Base-by-base conservation (phyloP, 2,113 vertebrate species). In the Porphyrio hochstetteri region DNA sequence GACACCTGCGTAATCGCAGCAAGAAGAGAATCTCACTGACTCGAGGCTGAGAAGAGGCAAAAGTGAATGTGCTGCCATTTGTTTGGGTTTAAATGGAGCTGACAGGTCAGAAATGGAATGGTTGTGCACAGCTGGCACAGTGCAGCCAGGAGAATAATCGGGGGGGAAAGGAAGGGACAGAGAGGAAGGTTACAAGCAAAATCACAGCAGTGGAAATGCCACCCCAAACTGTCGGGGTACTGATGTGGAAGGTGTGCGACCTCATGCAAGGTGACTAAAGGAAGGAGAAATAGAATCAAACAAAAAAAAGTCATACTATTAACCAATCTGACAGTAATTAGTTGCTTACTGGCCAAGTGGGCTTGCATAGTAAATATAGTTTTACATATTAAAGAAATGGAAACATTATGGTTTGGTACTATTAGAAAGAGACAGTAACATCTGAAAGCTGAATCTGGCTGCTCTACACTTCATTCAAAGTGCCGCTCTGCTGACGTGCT, bases 51-150 rank as follows among this genome's bases (percentile, higher is more conserved):
- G 60, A 78, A 93, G 69, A 84, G 48, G 90, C 24, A 59, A 72
- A 82, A 95, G 72, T 56, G 85, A 81, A 75, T 59, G 48, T 44
- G 36, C 23, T 92, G 79, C 69, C 82, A 63, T 68, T 92, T 85
- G 55, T 88, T 53, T 75, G 40, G 80, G 93, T 95, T 88, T 81
- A 95, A 95, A 91, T 53, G 60, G 77, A 96, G 76, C 2, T 5
- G 87, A 72, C 90, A 94, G 80, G 57, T 94, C 67, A 70, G 83
- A 93, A 93, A 89, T 76, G 40, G 91, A 82, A 87, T 64, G 29
- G 55, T 46, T 86, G 59, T 28, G 59, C 84, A 70, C 88, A 93
- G 52, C 70, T 89, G 75, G 81, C 6, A 8, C 91, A 85, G 31
- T 14, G 29, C 16, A 74, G 25, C 19, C 74, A 82, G 81, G 69